These are phyloP conservation scores for Microchirus variegatus DNA, from an alignment of 2,797 vertebrate species.

Conservation along the genomic window DNA sequence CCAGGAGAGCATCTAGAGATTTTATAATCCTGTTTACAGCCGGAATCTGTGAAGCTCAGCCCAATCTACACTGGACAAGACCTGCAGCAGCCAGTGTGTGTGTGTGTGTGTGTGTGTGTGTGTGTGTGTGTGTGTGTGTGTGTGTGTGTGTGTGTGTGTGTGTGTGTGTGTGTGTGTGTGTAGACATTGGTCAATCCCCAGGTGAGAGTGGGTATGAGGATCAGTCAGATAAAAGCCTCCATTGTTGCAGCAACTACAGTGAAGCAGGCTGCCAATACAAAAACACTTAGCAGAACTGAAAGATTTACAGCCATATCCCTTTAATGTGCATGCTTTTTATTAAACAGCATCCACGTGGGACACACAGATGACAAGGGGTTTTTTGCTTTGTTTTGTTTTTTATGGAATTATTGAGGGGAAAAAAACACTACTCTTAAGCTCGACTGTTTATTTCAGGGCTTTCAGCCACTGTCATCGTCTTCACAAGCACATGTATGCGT, in stretches of 20 bases:
- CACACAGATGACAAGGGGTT: too few species aligned
- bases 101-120: neutral
- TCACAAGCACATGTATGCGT: too few species aligned
- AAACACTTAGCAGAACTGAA: conserved; percentile 1
- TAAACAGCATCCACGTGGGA: too few species aligned
- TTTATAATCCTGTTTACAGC: conserved; percentile 47
- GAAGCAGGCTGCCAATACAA: conserved; percentile 15
- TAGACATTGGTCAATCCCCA: neutral
- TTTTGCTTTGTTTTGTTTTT: too few species aligned
- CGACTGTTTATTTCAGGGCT: too few species aligned
- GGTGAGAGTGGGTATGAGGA: neutral
- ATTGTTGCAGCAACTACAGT: conserved; percentile 49
- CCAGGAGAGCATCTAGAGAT: conserved; percentile 40
- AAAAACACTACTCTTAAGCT: too few species aligned
- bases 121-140: neutral
- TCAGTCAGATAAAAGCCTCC: conserved; percentile 39
- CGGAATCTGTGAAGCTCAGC: neutral
- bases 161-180: neutral
- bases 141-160: neutral
- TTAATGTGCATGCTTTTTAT: conserved; percentile 29
- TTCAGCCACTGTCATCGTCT: too few species aligned
- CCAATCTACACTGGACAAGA: conserved; percentile 16
- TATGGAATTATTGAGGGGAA: too few species aligned
- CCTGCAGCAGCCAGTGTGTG: neutral
- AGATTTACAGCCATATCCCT: conserved; percentile 18